A percentile compares a stretch with the other conserved stretches of the same genome.
Conservation (phyloP, 2,113 vertebrate genomes). For the Gnathonemus echidnorhynchus region DNA sequence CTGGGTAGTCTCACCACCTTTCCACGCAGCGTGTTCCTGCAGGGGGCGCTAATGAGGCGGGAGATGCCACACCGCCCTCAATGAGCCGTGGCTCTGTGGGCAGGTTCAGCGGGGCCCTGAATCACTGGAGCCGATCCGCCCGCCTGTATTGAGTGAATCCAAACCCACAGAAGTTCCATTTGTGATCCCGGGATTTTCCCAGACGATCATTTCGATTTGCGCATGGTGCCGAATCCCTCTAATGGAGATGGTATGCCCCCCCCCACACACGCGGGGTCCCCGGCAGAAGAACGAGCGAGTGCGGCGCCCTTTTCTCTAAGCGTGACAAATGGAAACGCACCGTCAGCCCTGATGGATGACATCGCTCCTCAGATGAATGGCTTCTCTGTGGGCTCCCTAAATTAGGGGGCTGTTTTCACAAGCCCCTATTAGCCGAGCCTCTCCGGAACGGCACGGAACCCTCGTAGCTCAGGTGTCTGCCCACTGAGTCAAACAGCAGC, state of each 20-base stretch:
- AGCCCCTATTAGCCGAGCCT: constrained; percentile 19
- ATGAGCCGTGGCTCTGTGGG: background rate
- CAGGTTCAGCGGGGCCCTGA: background rate
- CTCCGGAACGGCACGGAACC: background rate
- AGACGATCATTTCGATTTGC: background rate
- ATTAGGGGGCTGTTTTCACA: constrained; percentile 24
- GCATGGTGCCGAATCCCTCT: background rate
- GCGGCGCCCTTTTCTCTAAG: constrained; percentile 31
- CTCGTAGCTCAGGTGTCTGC: background rate
- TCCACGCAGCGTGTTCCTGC: background rate
- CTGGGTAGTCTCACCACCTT: constrained; percentile 9
- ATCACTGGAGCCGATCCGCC: background rate
- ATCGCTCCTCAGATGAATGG: constrained; percentile 18
- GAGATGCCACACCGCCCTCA: background rate
- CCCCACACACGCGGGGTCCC: constrained; percentile 29
- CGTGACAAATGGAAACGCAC: constrained; percentile 41
- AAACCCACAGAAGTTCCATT: background rate
- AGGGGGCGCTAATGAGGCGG: background rate
- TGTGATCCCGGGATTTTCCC: background rate
- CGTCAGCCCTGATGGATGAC: constrained; percentile 44
- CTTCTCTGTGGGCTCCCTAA: constrained; percentile 34
- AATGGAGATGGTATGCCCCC: background rate
- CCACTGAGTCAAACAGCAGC: background rate
- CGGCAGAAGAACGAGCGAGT: constrained; percentile 36
- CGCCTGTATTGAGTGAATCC: background rate